Evolutionary conservation across 2,888 invertebrate species (phyloP).

Genomic region (Steinernema hermaphroditum): DNA sequence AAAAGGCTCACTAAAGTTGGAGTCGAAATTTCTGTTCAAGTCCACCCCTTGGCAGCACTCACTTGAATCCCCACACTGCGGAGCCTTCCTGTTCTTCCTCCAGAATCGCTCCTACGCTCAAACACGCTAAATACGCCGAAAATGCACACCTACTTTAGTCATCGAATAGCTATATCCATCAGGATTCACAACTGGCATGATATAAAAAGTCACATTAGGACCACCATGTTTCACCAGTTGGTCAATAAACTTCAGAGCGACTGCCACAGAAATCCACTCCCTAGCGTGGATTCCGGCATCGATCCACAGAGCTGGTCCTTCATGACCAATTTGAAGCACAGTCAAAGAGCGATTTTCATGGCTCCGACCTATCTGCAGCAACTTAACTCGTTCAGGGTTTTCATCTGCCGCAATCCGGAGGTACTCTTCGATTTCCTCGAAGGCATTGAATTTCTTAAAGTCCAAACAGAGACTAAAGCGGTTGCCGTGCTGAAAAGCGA

Average conservation of each 20-base stretch:
- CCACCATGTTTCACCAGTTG: neutral
- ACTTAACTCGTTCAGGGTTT: neutral
- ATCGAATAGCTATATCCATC: neutral
- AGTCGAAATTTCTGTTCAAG: neutral
- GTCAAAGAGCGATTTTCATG: neutral
- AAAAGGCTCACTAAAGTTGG: neutral
- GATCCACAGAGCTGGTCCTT: neutral
- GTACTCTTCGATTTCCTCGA: neutral
- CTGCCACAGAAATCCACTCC: neutral
- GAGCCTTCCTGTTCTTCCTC: neutral
- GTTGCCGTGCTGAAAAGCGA: too few relatives aligned
- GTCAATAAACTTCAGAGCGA: neutral
- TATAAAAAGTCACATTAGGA: neutral
- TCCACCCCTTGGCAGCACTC: neutral
- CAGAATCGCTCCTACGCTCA: neutral
- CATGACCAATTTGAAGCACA: neutral
- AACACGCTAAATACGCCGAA: neutral
- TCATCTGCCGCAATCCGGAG: neutral
- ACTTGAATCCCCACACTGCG: neutral
- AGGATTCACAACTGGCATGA: neutral
- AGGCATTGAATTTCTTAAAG: neutral
- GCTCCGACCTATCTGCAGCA: neutral
- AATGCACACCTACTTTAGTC: neutral
- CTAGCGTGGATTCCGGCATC: conserved; percentile 1
- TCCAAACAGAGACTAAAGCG: neutral